Evolutionary conservation across 2,113 vertebrate genomes (phyloP), one percentile per base, ranked within the genome.

Genomic region (Nesoenas mayeri): DNA sequence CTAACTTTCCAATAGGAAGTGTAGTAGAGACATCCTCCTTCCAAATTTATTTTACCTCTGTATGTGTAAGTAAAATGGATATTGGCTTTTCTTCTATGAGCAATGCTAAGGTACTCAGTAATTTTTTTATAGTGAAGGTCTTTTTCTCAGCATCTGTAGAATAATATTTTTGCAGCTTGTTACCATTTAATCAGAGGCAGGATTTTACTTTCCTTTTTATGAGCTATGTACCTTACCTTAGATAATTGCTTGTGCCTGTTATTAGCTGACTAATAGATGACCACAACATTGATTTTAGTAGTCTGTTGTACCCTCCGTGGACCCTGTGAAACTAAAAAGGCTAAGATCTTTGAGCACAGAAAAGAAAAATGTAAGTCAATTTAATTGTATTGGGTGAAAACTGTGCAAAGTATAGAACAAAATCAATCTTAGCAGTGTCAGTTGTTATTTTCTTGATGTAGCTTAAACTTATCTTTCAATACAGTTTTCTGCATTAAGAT

Each of bases 201-300:
- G 9, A 9, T 65, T 95, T 90, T 84, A 56, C 32, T 64, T 94
- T 69, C 42, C 28, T 29, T 34, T 94, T 93, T 83, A 79, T 57
- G 38, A 71, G 22, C 56, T 67, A 48, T 32, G 3, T 78, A 62
- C 44, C 34, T 81, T 90, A 40, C 44, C 32, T 81, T 15, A 17
- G 32, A 67, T 91, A 86, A 96, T 86, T 93, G 69, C 72, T 71
- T 74, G 8, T 78, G 58, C 32, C 48, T 88, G 26, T 88, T 95
- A 85, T 79, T 61, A 94, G 53, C 53, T 81, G 51, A 78, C 64
- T 88, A 95, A 88, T 78, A 93, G 44, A 54, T 88, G 74, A 84
- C 53, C 0, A 0, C 70, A 91, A 69, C 65, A 78, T 93, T 92
- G 92, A 91, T 93, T 88, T 88, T 80, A 83, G 84, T 84, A 88